phyloP scores from a whole-genome alignment of 2,797 vertebrate genomes.

The Catharus ustulatus region DNA sequence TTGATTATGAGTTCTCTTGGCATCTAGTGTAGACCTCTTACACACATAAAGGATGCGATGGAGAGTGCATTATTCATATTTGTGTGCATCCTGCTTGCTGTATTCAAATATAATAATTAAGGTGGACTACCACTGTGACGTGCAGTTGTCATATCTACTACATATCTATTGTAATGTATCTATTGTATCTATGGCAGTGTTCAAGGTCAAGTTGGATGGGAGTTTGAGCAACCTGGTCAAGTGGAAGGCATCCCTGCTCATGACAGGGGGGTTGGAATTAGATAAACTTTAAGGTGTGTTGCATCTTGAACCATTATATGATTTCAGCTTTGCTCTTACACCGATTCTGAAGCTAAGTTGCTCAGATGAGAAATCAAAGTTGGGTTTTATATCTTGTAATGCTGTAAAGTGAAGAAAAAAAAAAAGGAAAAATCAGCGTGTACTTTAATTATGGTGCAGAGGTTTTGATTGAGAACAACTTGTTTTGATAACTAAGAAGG shows the following conservation, averaged over 20 bases:
- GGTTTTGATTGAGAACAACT: neutral
- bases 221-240: neutral
- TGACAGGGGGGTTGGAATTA: neutral
- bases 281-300: neutral
- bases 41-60: neutral
- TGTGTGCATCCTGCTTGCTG: neutral
- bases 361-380: neutral
- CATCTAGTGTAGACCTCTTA: neutral
- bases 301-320: neutral
- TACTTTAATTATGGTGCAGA: neutral
- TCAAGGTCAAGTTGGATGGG: neutral
- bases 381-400: neutral
- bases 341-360: neutral
- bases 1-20: neutral
- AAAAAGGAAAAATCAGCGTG: neutral
- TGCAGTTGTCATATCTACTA: neutral
- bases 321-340: neutral
- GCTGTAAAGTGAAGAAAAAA: neutral
- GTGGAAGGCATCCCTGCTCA: neutral
- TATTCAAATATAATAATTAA: neutral
- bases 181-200: neutral
- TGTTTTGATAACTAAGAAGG: neutral
- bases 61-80: neutral
- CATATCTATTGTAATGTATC: neutral
- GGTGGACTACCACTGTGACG: neutral